These are phyloP conservation scores for Erpetoichthys calabaricus DNA, from an alignment of 2,797 vertebrate species.

Conservation along the genomic window DNA sequence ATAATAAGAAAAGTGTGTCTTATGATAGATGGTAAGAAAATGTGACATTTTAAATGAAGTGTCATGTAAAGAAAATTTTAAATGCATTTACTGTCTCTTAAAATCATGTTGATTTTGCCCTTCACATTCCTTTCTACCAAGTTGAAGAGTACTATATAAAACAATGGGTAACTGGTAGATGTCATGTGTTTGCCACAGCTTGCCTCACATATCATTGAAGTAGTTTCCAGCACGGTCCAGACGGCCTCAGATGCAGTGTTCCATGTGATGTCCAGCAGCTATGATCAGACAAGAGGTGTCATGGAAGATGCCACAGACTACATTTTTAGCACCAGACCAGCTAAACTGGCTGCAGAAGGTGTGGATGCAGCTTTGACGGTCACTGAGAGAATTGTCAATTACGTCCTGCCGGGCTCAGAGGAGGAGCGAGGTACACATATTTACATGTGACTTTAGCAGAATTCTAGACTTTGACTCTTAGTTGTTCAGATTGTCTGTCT, in stretches of 20 bases:
- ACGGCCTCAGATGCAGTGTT: conserved; percentile 39
- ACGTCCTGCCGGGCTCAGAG: conserved; percentile 37
- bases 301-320: conserved; percentile 33
- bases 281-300: conserved; percentile 30
- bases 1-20: too few relatives aligned
- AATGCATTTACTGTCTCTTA: too few relatives aligned
- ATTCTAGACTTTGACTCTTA: too few relatives aligned
- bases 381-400: conserved; percentile 44
- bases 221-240: conserved; percentile 32
- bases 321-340: conserved; percentile 32
- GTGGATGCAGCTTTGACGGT: conserved; percentile 34
- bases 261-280: conserved; percentile 30
- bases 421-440: conserved; percentile 38
- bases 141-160: too few relatives aligned
- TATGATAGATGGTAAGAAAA: too few relatives aligned
- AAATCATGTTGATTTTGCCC: too few relatives aligned
- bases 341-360: conserved; percentile 41
- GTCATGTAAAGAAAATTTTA: too few relatives aligned
- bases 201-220: conserved; percentile 43
- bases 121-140: too few relatives aligned
- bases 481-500: too few relatives aligned
- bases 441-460: too few relatives aligned
- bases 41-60: too few relatives aligned
- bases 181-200: conserved; percentile 29
- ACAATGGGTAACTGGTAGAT: too few relatives aligned